Conservation (phyloP, 2,113 vertebrate species). For the Eclectus roratus region DNA sequence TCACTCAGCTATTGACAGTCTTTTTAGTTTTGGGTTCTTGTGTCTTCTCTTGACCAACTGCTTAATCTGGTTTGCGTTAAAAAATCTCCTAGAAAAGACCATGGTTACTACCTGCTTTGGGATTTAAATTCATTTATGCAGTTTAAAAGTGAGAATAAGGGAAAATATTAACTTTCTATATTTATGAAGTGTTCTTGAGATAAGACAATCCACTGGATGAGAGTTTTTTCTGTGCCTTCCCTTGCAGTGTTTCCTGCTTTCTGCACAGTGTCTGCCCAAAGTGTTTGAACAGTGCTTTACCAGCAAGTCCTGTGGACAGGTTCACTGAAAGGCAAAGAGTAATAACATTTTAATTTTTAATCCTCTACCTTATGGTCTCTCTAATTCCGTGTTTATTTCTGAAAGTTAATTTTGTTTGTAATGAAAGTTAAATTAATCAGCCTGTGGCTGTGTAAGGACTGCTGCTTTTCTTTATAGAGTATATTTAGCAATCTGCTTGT, state of each 20-base stretch:
- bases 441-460: neutral
- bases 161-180: neutral
- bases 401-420: neutral
- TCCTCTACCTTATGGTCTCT: neutral
- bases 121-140: neutral
- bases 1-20: neutral
- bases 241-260: neutral
- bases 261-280: neutral
- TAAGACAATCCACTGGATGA: neutral
- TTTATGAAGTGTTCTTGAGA: neutral
- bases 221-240: neutral
- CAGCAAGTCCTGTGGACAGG: neutral
- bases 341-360: slow-evolving; percentile 26
- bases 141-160: neutral
- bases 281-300: neutral
- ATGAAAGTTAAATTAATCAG: neutral
- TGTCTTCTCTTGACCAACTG: neutral
- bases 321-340: neutral
- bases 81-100: neutral
- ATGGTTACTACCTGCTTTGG: neutral
- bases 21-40: neutral
- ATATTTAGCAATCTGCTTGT: neutral
- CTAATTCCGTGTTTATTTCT: neutral
- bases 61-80: neutral
- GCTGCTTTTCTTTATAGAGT: neutral